Percentiles rank a stretch among this genome's conserved stretches.
Evolutionary conservation across 2,797 vertebrate genomes (phyloP).

Genomic region (Paramormyrops hopkinsi): DNA sequence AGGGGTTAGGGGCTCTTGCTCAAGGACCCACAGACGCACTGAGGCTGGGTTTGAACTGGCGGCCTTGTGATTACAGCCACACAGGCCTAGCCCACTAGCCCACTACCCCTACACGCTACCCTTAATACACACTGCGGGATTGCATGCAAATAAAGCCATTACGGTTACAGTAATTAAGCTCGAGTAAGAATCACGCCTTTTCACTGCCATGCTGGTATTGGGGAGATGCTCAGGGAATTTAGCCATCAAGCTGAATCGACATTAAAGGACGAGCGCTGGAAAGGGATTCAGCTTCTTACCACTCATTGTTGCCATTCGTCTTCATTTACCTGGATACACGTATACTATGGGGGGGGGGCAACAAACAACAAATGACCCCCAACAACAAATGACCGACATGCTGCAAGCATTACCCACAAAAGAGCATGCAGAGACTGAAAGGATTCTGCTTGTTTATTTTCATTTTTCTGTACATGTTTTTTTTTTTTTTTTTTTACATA

Average conservation of each 20-base stretch:
- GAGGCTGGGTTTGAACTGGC: too few species aligned
- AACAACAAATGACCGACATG: too few species aligned
- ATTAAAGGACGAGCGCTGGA: not conserved
- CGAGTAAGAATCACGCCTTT: not conserved
- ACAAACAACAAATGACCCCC: too few species aligned
- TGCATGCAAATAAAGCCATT: not conserved
- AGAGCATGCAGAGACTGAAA: not conserved
- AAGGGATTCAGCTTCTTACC: not conserved
- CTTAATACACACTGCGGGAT: too few species aligned
- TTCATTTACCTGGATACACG: not conserved
- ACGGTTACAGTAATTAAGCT: not conserved
- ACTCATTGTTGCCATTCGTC: not conserved
- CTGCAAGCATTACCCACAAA: not conserved
- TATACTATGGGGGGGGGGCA: not conserved
- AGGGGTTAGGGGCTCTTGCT: too few species aligned
- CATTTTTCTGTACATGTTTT: conserved; percentile 17
- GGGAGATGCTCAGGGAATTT: not conserved
- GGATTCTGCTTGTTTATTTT: conserved; percentile 19
- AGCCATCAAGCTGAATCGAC: not conserved
- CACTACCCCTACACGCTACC: too few species aligned
- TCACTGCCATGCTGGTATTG: not conserved
- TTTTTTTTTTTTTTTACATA: conserved; percentile 15
- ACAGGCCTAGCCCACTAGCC: too few species aligned
- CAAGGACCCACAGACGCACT: too few species aligned
- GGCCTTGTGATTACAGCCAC: too few species aligned